phyloP scores from a whole-genome alignment of 1,140 invertebrate genomes.

The Bombus turneri region DNA sequence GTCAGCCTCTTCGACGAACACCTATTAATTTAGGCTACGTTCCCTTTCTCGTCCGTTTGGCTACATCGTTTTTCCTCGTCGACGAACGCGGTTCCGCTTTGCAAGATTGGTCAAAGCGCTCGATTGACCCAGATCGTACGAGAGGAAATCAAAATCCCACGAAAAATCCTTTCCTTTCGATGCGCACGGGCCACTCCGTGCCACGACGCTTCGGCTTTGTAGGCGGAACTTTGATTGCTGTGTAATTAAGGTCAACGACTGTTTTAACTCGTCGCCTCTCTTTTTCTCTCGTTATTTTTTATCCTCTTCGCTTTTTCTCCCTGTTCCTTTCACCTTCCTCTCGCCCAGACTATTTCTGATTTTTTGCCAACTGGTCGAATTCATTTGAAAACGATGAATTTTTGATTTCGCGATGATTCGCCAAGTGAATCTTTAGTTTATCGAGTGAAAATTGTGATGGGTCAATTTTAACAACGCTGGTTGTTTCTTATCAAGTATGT shows the following conservation, averaged over 20 bases:
- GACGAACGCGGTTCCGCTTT: background rate
- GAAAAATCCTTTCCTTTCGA: conserved; percentile 8
- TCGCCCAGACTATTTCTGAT: background rate
- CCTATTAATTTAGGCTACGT: conserved; percentile 48
- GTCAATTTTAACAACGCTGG: no score
- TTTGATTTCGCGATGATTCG: background rate
- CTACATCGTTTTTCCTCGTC: background rate
- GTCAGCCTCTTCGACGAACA: background rate
- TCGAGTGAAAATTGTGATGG: no score
- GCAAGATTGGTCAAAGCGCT: conserved; percentile 18
- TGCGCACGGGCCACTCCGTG: background rate
- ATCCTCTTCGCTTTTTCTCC: background rate
- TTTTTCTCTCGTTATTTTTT: background rate
- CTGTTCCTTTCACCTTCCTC: background rate
- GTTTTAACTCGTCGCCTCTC: background rate
- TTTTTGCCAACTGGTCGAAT: background rate
- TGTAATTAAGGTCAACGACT: conserved; percentile 38
- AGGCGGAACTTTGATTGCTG: conserved; percentile 31
- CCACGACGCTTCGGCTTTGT: conserved; percentile 23
- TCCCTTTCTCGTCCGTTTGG: conserved; percentile 19
- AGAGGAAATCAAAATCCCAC: conserved; percentile 4
- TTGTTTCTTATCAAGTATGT: no score
- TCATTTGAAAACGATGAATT: background rate
- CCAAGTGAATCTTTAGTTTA: no score
- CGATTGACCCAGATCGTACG: background rate